Percentiles rank a stretch among this genome's conserved stretches.
Conservation (phyloP, 2,797 vertebrate species). For the Urocyon cinereoargenteus region DNA sequence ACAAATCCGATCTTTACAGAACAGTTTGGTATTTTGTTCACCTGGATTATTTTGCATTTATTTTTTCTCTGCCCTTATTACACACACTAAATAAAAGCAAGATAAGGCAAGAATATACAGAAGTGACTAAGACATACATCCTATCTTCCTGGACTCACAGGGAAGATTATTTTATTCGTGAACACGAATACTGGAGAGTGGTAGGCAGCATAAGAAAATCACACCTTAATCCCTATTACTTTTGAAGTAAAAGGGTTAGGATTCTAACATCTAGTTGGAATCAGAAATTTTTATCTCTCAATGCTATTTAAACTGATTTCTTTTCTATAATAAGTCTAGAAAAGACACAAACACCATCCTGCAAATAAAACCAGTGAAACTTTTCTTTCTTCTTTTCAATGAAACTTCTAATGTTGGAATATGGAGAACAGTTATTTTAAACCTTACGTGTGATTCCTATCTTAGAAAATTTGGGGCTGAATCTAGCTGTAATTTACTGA, state of each 20-base stretch:
- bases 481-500: slow-evolving; percentile 12
- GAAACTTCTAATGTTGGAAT: neutral
- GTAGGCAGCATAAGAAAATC: neutral
- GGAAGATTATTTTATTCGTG: neutral
- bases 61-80: neutral
- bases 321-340: slow-evolving; percentile 18
- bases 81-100: neutral
- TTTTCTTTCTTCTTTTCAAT: neutral
- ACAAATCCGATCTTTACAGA: neutral
- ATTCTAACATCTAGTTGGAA: neutral
- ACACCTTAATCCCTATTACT: neutral
- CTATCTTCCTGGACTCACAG: neutral
- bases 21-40: neutral
- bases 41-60: neutral
- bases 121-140: neutral
- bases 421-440: neutral
- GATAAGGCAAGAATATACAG: neutral
- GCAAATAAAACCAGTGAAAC: neutral
- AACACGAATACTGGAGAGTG: neutral
- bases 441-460: neutral
- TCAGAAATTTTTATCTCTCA: neutral
- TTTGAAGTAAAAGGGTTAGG: neutral
- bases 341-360: neutral
- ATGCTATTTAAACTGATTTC: neutral
- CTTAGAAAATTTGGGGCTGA: slow-evolving; percentile 23